These are phyloP conservation scores for Tachystola acroxantha DNA, from an alignment of 2,888 invertebrate genomes.

Conservation along the genomic window DNA sequence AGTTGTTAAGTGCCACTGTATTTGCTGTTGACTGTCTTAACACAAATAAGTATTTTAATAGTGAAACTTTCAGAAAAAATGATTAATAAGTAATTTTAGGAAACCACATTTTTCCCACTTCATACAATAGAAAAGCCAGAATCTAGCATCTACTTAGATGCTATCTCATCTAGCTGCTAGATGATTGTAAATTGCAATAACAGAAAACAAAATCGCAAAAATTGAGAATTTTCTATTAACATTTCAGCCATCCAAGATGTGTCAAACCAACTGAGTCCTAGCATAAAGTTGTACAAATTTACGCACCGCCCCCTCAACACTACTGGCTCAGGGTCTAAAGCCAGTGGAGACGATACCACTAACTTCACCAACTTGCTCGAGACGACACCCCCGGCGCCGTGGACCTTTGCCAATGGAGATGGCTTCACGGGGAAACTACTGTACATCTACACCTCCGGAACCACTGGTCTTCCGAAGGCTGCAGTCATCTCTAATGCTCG, in stretches of 20 bases:
- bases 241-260: conserved; percentile 84
- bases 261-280: conserved; percentile 80
- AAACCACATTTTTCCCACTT: no score
- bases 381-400: conserved; percentile 74
- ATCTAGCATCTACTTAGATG: no score
- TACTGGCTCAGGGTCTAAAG: conserved; percentile 23
- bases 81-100: no score
- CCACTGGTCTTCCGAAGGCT: conserved; percentile 98
- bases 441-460: conserved; percentile 99
- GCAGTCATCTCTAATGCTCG: conserved; percentile 97
- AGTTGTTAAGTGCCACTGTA: no score
- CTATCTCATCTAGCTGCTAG: no score
- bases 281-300: conserved; percentile 82
- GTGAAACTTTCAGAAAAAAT: no score
- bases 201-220: no score
- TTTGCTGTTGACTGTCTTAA: no score
- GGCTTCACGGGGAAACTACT: conserved; percentile 89
- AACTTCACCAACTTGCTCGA: conserved; percentile 80
- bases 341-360: conserved; percentile 59
- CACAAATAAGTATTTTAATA: no score
- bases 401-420: conserved; percentile 77
- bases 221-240: neutral
- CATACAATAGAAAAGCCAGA: no score
- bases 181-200: no score
- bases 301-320: conserved; percentile 46